Base-by-base conservation (phyloP, 2,113 vertebrate species). In the Indicator maculatus region DNA sequence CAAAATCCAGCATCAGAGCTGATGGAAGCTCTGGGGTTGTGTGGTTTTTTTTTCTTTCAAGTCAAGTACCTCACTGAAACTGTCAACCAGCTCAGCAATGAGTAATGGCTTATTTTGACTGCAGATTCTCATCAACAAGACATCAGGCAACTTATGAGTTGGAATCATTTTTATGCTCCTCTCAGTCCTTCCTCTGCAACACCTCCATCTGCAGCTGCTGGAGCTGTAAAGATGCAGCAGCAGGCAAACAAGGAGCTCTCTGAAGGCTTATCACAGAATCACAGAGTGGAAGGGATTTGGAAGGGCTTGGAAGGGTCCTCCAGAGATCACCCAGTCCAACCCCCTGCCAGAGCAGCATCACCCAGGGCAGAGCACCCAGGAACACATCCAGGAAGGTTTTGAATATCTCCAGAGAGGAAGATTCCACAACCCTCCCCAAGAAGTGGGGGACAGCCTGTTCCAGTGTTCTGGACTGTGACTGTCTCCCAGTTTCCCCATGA, bases 71-170 rank as follows among this genome's bases (percentile, higher is more conserved):
- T 86, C 14, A 89, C 8, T 87, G 84, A 82, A 95, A 69, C 26
- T 63, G 23, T 70, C 74, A 79, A 4, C 24, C 36, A 79, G 24
- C 61, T 69, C 50, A 65, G 56, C 63, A 78, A 61, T 84, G 20
- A 87, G n/a, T 50, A 86, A 76, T 74, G 67, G 39, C 81, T 93
- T 92, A 59, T 56, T 83, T 53, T 83, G n/a, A 86, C 59, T 88
- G 79, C n/a, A 73, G 36, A 89, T 92, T 75, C 33, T 36, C 53
- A 47, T 55, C 82, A 92, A 92, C 63, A 96, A 96, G 47, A 65
- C 24, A 94, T 72, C 33, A 87, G 50, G 47, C 7, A 84, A 44
- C 27, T 50, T 86, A 86, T 36, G 44, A 72, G 6, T 76, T 66
- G 44, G 18, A 92, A 75, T 74, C 60, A 69, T 67, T 69, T 83